phyloP scores from a whole-genome alignment of 2,888 invertebrate species.

The Junonia oenone region DNA sequence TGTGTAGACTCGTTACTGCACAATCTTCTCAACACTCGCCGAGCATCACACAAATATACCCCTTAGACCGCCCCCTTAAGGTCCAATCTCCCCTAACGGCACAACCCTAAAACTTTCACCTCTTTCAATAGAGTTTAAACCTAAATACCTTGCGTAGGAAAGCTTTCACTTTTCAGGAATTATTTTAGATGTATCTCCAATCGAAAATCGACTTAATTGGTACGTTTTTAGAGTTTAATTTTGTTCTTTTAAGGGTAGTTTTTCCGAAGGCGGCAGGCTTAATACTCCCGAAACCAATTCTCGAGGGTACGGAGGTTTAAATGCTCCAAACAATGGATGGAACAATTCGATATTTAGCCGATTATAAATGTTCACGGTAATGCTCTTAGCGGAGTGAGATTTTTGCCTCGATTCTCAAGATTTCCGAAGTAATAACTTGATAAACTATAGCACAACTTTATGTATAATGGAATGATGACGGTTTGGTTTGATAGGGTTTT shows the following conservation, averaged over 20 bases:
- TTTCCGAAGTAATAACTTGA: conserved; percentile 4
- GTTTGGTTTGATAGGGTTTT: background rate
- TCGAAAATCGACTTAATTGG: conserved; percentile 46
- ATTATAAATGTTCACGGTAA: conserved; percentile 70
- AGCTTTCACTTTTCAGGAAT: conserved; percentile 79
- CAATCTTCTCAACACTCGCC: conserved; percentile 67
- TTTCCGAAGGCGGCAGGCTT: conserved; percentile 72
- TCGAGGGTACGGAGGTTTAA: conserved; percentile 63
- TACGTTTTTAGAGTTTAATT: conserved; percentile 39
- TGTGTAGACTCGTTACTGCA: conserved; percentile 73
- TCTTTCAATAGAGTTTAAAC: conserved; percentile 79
- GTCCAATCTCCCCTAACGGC: conserved; percentile 37
- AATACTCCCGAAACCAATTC: conserved; percentile 76
- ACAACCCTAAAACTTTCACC: conserved; percentile 70
- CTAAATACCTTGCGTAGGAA: conserved; percentile 76
- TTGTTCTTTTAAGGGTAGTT: conserved; percentile 39
- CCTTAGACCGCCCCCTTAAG: conserved; percentile 39
- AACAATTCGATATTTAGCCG: conserved; percentile 78
- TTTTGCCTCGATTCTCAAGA: conserved; percentile 45
- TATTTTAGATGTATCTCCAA: conserved; percentile 44
- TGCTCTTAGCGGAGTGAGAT: conserved; percentile 74
- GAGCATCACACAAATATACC: conserved; percentile 38
- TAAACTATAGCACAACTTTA: background rate
- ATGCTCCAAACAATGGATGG: conserved; percentile 71
- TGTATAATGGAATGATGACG: background rate